Base-by-base conservation (phyloP, 2,888 invertebrate species). In the Agrochola circellaris region DNA sequence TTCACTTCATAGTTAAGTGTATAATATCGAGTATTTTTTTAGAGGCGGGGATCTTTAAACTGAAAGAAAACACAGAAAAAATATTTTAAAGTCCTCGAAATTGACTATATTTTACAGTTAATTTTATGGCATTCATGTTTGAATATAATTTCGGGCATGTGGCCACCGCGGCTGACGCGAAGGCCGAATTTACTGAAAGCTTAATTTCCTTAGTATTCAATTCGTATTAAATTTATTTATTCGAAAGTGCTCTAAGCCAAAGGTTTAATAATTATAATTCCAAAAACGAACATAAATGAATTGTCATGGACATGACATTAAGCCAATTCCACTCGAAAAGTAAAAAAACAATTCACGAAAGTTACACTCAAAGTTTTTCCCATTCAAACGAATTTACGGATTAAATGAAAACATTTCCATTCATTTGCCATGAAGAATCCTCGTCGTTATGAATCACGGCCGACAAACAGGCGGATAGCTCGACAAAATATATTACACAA, bases 351-450 rank as follows among this genome's bases (percentile, higher is more conserved):
- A 77, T 45, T 51, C 30, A 13, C 45, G n/a, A 82, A 73, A 75
- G 51, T 77, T 58, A 30, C 70, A 38, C 51, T 71, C 71, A 78
- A 54, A 64, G 73, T 79, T 75, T 73, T 65, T 70, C 65, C 66
- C 79, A 54, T 86, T 74, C 42, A 45, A 68, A 83, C 62, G 64
- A 86, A 71, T 77, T 64, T 66, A 69, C 73, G 70, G 79, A 78
- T 87, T 80, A 82, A 79, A 85, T 79, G 79, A 81, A 83, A 87
- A 87, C 67, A 87, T 87, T 80, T 75, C 62, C 85, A 87, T 88
- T 83, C 81, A 87, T 88, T 83, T 81, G 58, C 80, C 80, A 73
- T 70, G 70, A 88, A 80, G 75, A 83, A 88, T 83, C 62, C 42
- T 42, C 74, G 73, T 79, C 80, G 65, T 83, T 85, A 80, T 87